Base-by-base conservation (phyloP, 2,113 vertebrate genomes). In the Piaya cayana region DNA sequence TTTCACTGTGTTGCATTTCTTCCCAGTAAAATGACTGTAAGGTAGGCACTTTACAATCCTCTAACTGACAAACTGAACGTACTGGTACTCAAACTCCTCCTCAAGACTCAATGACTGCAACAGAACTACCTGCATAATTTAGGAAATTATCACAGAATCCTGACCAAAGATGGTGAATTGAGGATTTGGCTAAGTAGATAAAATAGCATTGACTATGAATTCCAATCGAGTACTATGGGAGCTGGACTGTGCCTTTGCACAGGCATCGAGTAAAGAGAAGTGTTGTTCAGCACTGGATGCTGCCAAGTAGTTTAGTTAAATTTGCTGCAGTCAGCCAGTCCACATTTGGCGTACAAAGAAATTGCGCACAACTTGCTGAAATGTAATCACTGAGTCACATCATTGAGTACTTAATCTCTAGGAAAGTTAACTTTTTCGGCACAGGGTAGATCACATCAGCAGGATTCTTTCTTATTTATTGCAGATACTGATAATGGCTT, bases 331-430 rank as follows among this genome's bases (percentile, higher is more conserved):
- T 95, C 94, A 92, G 94, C 82, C 93, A 94, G 82, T 96, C 91
- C 65, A 23, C 91, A 55, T 82, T 97, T 95, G 91, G 95, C 92
- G 95, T 59, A 43, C 82, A 93, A 86, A 96, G 88, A 87, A 96
- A 97, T 64, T 88, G 88, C 45, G 16, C 76, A 85, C 91, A 83
- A 92, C 82, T 92, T 97, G 93, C 95, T 97, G 96, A 98, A 96
- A 95, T 95, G 93, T 97, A 97, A 95, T 96, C 97, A 97, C 95
- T 90, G 95, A 96, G 94, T 97, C 96, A 97, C 97, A 90, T 96
- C 95, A 89, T 29, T 97, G 91, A 95, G 65, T 90, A 69, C 79
- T 67, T 88, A 96, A 97, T 97, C 85, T 97, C 95, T 37, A 93
- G 96, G 82, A 97, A 97, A 97, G 86, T 95, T 95, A 92, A 95